phyloP scores from a whole-genome alignment of 2,888 invertebrate genomes.

The Bimastos eiseni region DNA sequence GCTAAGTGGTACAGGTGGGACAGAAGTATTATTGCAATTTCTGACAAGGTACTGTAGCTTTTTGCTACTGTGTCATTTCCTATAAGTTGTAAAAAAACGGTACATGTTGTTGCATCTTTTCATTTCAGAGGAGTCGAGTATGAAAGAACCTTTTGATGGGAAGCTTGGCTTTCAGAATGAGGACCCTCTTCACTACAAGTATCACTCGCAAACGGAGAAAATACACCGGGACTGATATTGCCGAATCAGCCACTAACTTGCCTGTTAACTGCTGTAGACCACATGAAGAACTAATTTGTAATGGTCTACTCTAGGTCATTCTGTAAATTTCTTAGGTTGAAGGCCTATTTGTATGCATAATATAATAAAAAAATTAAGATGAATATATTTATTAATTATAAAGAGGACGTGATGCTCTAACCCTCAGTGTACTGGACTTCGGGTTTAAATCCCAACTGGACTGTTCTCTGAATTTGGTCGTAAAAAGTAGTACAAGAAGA shows the following conservation, averaged over 20 bases:
- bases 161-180: constrained; percentile 1
- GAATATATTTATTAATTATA: neutral
- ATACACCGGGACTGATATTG: constrained; percentile 16
- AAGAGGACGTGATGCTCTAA: neutral
- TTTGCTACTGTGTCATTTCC: neutral
- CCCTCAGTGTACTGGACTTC: neutral
- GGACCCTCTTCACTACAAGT: constrained; percentile 18
- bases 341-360: neutral
- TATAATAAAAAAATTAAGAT: neutral
- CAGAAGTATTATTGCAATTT: too few relatives aligned
- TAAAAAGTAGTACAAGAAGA: neutral
- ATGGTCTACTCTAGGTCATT: constrained; percentile 3
- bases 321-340: neutral
- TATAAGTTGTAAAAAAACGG: neutral
- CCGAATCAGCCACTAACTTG: neutral
- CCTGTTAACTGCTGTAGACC: neutral
- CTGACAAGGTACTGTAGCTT: neutral
- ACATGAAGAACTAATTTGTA: neutral
- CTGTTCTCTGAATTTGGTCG: neutral
- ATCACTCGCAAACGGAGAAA: neutral
- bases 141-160: constrained; percentile 19
- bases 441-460: neutral
- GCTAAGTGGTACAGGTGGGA: too few relatives aligned
- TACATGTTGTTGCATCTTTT: neutral
- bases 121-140: neutral